Conservation (phyloP, 2,888 invertebrate species). For the Aplocera efformata region DNA sequence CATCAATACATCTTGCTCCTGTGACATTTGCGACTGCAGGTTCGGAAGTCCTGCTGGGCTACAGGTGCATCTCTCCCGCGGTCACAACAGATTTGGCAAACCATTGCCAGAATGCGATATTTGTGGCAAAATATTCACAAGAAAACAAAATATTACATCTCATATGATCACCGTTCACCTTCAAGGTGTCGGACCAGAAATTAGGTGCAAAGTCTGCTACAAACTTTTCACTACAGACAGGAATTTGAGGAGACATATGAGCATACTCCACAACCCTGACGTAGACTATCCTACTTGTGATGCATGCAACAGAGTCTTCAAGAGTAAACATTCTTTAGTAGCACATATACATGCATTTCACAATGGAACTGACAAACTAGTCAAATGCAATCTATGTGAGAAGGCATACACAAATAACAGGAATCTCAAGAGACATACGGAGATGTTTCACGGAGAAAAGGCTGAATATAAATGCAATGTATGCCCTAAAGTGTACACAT, state of each 20-base stretch:
- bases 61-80: slow-evolving; percentile 47
- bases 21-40: slow-evolving; percentile 51
- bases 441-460: slow-evolving; percentile 53
- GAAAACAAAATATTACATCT: slow-evolving; percentile 62
- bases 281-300: slow-evolving; percentile 53
- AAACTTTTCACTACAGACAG: slow-evolving; percentile 56
- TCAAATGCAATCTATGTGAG: slow-evolving; percentile 50
- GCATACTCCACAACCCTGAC: slow-evolving; percentile 54
- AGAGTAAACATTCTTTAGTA: slow-evolving; percentile 47
- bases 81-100: slow-evolving; percentile 53
- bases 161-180: slow-evolving; percentile 64
- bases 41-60: slow-evolving; percentile 55
- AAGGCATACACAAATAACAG: slow-evolving; percentile 55
- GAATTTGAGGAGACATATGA: slow-evolving; percentile 55
- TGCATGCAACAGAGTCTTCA: slow-evolving; percentile 51
- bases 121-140: slow-evolving; percentile 59
- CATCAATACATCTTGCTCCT: slow-evolving; percentile 45
- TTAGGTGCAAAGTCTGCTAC: slow-evolving; percentile 45
- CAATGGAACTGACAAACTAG: slow-evolving; percentile 29
- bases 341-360: slow-evolving; percentile 53
- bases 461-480: slow-evolving; percentile 50
- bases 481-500: slow-evolving; percentile 61
- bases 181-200: slow-evolving; percentile 42
- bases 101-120: slow-evolving; percentile 62
- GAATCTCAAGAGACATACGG: slow-evolving; percentile 55